phyloP scores from a whole-genome alignment of 2,888 invertebrate genomes.

The Capitulum mitella region DNA sequence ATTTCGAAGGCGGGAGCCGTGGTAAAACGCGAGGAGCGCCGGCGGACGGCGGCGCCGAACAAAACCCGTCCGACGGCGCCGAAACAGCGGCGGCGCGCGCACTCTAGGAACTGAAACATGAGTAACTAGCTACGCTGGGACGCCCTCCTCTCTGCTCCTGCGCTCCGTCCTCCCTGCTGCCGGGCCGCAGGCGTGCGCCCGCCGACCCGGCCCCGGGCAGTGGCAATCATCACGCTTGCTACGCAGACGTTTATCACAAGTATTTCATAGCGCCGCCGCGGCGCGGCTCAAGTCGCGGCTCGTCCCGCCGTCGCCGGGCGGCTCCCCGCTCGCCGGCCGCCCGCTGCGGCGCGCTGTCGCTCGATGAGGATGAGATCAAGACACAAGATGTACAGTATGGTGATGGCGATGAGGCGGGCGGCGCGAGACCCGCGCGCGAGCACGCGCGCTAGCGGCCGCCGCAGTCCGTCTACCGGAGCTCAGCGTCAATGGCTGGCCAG shows the following conservation, averaged over 20 bases:
- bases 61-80: not conserved
- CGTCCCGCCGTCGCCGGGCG: not conserved
- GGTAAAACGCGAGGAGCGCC: not conserved
- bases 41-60: not conserved
- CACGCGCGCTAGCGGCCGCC: not conserved
- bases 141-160: not conserved
- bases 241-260: constrained; percentile 3
- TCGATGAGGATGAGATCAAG: constrained; percentile 5
- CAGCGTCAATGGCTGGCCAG: constrained; percentile 34
- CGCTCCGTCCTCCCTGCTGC: not conserved
- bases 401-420: not conserved
- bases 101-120: constrained; percentile 21
- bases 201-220: not conserved
- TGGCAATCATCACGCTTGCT: not conserved
- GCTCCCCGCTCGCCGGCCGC: not conserved
- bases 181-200: not conserved
- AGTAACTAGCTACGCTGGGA: not conserved
- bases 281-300: not conserved
- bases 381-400: not conserved
- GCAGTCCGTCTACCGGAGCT: not conserved
- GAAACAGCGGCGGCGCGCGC: not conserved
- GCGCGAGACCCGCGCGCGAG: constrained; percentile 9
- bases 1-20: not conserved
- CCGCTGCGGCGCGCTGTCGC: not conserved
- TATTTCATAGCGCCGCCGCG: not conserved